Base-by-base conservation (phyloP, 2,797 vertebrate genomes). In the Tarsius wallacei region DNA sequence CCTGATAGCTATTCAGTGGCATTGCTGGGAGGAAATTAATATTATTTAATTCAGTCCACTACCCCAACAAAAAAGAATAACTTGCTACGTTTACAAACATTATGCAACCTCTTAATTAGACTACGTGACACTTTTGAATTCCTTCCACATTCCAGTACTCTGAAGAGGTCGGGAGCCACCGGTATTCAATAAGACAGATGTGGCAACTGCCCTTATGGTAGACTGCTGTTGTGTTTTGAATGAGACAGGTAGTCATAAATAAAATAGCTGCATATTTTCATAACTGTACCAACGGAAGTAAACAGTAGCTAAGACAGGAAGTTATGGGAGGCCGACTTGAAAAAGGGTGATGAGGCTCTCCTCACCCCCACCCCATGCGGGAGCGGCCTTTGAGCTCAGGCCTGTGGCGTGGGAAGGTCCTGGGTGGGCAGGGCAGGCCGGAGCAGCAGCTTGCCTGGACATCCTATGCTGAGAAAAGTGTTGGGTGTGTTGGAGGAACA, bases 371-470 rank as follows among this genome's bases (percentile, higher is more conserved):
- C 12, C 5, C 47, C 7, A n/a, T 59, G 26, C 0, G 1, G 31
- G 64, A 31, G 70, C 63, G n/a, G 8, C 3, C 81, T 57, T 4
- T 5, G 4, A 2, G 28, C 7, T 0, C 10, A 31, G 42, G 15
- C 49, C 68, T n/a, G 1, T 42, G 42, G 42, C 7, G 42, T 42
- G 66, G n/a, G 33, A 10, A 12, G 82, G 8, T 12, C 47, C 15
- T 3, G 0, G 14, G 7, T 17, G 24, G n/a, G 33, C 42, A 16
- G 51, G 5, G 21, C 36, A 1, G 22, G 1, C 42, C 17, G 0
- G 42, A 47, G 59, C 68, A 24, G 8, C 31, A 0, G 0, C 22
- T 6, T 4, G 0, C 2, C 17, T 4, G 15, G 53, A 55, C 24
- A 31, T 19, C 42, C 74, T 36, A 12, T 1, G 0, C 12, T 47